phyloP scores from a whole-genome alignment of 2,888 invertebrate species.

The Carpatolechia fugitivella region DNA sequence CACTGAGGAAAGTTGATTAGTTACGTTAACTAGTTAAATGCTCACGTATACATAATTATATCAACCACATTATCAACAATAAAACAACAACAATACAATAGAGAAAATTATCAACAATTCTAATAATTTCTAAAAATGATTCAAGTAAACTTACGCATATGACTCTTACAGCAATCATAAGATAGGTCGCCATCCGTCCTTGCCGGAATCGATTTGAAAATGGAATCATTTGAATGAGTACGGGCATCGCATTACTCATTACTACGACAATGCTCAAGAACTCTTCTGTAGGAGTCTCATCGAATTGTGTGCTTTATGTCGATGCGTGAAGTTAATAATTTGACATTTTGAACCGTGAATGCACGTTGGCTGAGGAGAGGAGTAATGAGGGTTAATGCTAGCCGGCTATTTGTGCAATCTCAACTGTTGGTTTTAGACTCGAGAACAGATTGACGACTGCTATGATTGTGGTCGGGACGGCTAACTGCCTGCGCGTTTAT shows the following conservation, averaged over 20 bases:
- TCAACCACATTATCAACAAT: too few relatives aligned
- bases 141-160: too few relatives aligned
- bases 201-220: conserved; percentile 52
- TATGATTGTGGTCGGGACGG: conserved; percentile 50
- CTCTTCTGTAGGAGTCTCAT: conserved; percentile 11
- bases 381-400: conserved; percentile 70
- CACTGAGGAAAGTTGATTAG: too few relatives aligned
- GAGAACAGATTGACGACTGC: conserved; percentile 59
- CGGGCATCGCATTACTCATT: conserved; percentile 30
- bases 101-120: too few relatives aligned
- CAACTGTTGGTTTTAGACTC: conserved; percentile 66
- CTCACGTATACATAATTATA: too few relatives aligned
- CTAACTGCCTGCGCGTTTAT: conserved; percentile 48
- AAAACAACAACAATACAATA: conserved; percentile 23
- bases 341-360: conserved; percentile 27
- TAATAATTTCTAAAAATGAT: too few relatives aligned
- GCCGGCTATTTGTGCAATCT: conserved; percentile 70
- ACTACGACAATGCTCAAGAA: conserved; percentile 35
- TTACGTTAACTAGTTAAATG: too few relatives aligned
- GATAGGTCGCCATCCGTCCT: conserved; percentile 22
- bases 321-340: conserved; percentile 25
- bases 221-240: conserved; percentile 62
- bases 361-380: conserved; percentile 36
- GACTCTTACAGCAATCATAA: too few relatives aligned
- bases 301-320: conserved; percentile 25